Conservation (phyloP, 2,113 vertebrate species). For the Ahaetulla prasina region DNA sequence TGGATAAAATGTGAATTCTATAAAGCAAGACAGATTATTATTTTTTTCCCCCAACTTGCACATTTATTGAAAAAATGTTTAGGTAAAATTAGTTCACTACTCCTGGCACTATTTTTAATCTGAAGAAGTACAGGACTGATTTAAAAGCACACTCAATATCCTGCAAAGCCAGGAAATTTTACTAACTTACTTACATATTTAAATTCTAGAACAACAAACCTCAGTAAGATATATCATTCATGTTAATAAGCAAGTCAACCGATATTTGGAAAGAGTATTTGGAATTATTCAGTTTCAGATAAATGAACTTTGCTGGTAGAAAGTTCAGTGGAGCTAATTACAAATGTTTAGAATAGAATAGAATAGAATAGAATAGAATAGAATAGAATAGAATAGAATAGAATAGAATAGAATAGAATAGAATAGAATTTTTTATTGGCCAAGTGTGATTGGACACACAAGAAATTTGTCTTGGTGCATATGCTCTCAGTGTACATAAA, state of each 20-base stretch:
- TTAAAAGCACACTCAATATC: not conserved
- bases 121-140: not conserved
- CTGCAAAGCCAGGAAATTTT: not conserved
- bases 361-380: too few relatives aligned
- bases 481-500: too few relatives aligned
- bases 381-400: too few relatives aligned
- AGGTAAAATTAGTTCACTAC: not conserved
- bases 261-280: not conserved
- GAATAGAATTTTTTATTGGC: too few relatives aligned
- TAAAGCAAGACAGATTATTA: not conserved
- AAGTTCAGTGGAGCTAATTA: not conserved
- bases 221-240: not conserved
- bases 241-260: not conserved
- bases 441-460: too few relatives aligned
- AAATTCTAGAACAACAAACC: not conserved
- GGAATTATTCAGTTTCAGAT: slow-evolving; percentile 2
- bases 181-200: not conserved
- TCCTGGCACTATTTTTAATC: not conserved
- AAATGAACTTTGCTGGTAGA: not conserved
- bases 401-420: too few relatives aligned
- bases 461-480: too few relatives aligned
- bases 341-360: not conserved
- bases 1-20: not conserved
- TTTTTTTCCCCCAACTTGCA: not conserved
- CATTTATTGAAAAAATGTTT: not conserved